Base-by-base conservation (phyloP, 2,797 vertebrate genomes). In the Rousettus madagascariensis region DNA sequence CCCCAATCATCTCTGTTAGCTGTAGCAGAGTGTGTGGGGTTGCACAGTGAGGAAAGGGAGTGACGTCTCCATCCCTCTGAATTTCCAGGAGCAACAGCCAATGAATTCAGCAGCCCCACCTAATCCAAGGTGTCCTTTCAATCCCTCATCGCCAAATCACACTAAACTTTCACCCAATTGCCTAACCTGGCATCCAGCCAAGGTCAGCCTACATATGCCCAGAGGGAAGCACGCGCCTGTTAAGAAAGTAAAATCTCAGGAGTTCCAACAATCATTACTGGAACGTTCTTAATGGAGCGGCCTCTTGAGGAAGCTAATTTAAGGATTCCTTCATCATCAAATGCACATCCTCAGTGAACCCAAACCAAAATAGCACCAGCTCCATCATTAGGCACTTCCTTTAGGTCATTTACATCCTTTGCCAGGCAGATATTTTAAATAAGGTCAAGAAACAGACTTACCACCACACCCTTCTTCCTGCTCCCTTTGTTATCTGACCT, bases 381-480 rank as follows among this genome's bases (percentile, higher is more conserved):
- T 92, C 63, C 66, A 53, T 92, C 84, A 87, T 90, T 83, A 91
- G 66, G 49, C 30, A 93, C 66, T 93, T 96, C 94, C 95, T 95
- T 82, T 96, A 90, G 77, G 86, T 95, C 93, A 94, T 49, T 86
- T 79, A 91, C 51, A 85, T 94, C 78, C 89, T 83, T 95, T 38
- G 33, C 30, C 33, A 72, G 36, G 30, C 53, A 79, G 36, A 53
- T 88, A 90, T 57, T 94, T 95, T 84, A 65, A 91, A 92, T 15
- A 33, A 95, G 85, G 75, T 90, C 88, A 96, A 96, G 43, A 97
- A 95, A 93, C 66, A 94, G 89, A 72, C 36, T 86, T 24, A 80
- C 22, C 57, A 77, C 84, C 94, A 94, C 66, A 91, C 82, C 84
- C 83, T 94, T 95, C 86, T 96, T 97, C 95, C 88, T 91, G 83